phyloP scores from a whole-genome alignment of 1,140 invertebrate genomes.

The Drosophila aff. region DNA sequence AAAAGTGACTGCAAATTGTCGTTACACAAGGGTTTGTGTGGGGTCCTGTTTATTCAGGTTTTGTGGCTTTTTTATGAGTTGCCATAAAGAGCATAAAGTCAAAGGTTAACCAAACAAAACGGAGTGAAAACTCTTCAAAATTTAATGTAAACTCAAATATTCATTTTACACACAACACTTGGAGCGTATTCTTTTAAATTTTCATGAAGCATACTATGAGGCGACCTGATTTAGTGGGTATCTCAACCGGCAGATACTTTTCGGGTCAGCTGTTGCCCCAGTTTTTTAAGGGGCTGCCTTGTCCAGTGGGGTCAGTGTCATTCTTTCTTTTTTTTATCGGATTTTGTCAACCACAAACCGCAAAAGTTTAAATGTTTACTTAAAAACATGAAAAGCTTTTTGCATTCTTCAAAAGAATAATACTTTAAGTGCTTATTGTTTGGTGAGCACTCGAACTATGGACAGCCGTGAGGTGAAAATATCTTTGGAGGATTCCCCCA shows the following conservation, averaged over 20 bases:
- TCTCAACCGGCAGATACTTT: conserved; percentile 18
- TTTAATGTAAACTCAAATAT: conserved; percentile 11
- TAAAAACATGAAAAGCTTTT: conserved; percentile 56
- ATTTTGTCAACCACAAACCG: conserved; percentile 36
- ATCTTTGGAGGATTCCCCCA: conserved; percentile 45
- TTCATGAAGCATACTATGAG: conserved; percentile 33
- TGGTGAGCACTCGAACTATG: conserved; percentile 39
- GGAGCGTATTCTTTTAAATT: background rate
- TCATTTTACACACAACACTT: background rate
- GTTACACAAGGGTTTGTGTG: conserved; percentile 3
- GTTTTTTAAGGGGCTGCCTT: conserved; percentile 7
- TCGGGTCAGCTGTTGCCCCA: conserved; percentile 10
- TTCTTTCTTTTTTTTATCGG: conserved; percentile 52
- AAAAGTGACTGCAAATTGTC: conserved; percentile 1
- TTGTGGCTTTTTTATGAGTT: conserved; percentile 19
- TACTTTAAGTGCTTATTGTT: conserved; percentile 31
- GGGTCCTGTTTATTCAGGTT: conserved; percentile 39
- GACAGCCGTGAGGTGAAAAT: conserved; percentile 39
- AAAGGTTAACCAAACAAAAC: conserved; percentile 4
- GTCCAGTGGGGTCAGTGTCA: conserved; percentile 59
- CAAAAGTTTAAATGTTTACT: conserved; percentile 50
- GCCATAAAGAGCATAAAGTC: conserved; percentile 2
- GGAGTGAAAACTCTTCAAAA: background rate
- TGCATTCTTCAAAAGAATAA: conserved; percentile 22
- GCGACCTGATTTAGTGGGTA: conserved; percentile 23